Percentiles rank a stretch among this genome's conserved stretches.
phyloP scores from a whole-genome alignment of 2,888 invertebrate genomes.

The Melieria omissa region DNA sequence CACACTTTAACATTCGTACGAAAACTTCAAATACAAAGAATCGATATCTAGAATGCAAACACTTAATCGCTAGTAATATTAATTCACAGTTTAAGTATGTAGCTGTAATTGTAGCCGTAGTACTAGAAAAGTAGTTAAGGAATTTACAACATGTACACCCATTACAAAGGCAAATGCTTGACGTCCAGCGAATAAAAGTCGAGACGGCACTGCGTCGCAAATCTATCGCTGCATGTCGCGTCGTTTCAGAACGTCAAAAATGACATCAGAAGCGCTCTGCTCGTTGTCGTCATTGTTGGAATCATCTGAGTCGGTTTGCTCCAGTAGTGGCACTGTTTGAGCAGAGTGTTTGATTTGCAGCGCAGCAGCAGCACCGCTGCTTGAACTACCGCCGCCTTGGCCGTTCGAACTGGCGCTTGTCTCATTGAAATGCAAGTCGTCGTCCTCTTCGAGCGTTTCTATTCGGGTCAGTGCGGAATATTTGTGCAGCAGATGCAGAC shows the following conservation, averaged over 20 bases:
- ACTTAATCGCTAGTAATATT: too few species aligned
- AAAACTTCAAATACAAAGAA: too few species aligned
- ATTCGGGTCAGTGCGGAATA: slow-evolving; percentile 53
- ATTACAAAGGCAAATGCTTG: too few species aligned
- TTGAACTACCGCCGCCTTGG: slow-evolving; percentile 17
- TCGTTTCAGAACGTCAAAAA: slow-evolving; percentile 71
- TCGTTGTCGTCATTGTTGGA: slow-evolving; percentile 65
- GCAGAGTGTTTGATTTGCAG: slow-evolving; percentile 51
- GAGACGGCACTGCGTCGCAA: too few species aligned
- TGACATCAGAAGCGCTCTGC: slow-evolving; percentile 68
- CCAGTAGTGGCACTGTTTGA: slow-evolving; percentile 62
- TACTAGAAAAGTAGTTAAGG: too few species aligned
- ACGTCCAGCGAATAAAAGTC: too few species aligned
- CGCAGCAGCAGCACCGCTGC: slow-evolving; percentile 36
- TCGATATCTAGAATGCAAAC: too few species aligned
- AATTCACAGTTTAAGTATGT: too few species aligned
- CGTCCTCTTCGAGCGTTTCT: slow-evolving; percentile 48
- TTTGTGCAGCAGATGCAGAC: slow-evolving; percentile 84
- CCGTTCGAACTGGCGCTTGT: slow-evolving; percentile 46
- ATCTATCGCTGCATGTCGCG: slow-evolving; percentile 66
- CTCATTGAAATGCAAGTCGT: slow-evolving; percentile 46
- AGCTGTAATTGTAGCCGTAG: too few species aligned
- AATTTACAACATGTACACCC: too few species aligned
- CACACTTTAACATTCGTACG: too few species aligned
- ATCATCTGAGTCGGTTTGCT: slow-evolving; percentile 64